Base-by-base conservation (phyloP, 1,140 invertebrate genomes). In the Archivesica marissinica region DNA sequence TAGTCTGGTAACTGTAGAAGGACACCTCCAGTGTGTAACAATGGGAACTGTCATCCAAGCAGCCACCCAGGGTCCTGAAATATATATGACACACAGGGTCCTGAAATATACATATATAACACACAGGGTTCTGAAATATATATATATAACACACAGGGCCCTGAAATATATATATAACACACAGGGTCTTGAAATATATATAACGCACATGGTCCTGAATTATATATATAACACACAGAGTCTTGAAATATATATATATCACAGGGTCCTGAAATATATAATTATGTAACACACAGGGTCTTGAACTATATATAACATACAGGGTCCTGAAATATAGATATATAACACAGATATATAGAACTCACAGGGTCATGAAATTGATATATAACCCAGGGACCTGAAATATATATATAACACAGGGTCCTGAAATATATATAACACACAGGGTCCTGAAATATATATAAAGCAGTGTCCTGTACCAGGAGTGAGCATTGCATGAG, bases 11-110 rank as follows among this genome's bases (percentile, higher is more conserved):
- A 20, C 97, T 97, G 86, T 96, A 97, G 95, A 98, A 96, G 0
- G 97, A 98, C 0, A 97, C 97, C 91, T 98, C 95, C 85, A 98
- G 92, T 0, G 97, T 97, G 94, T 98, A 98, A 68, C 96, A 96
- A 90, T 98, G 97, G 1, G 97, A 96, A 44, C 95, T 96, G 86
- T 97, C 96, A 88, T 95, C 96, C 72, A 97, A 93, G 59, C 94
- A 93, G 41, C 94, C 94, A 74, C 95, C 95, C 35, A 96, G 90
- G 76, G 95, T 95, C 88, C 95, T 96, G 93, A 4, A 92, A 92
- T 23, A 89, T 9, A 80, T 9, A 75, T 25, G 17, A 64, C 20
- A 28, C 61, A 64, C n/a, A 64, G 33, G 23, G 28, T 30, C n/a
- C n/a, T n/a, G n/a, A n/a, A n/a, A n/a, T n/a, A n/a, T n/a, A n/a